These are phyloP conservation scores for Stomatorhinus ivindoensis DNA, from an alignment of 2,113 vertebrate genomes.

Conservation along the genomic window DNA sequence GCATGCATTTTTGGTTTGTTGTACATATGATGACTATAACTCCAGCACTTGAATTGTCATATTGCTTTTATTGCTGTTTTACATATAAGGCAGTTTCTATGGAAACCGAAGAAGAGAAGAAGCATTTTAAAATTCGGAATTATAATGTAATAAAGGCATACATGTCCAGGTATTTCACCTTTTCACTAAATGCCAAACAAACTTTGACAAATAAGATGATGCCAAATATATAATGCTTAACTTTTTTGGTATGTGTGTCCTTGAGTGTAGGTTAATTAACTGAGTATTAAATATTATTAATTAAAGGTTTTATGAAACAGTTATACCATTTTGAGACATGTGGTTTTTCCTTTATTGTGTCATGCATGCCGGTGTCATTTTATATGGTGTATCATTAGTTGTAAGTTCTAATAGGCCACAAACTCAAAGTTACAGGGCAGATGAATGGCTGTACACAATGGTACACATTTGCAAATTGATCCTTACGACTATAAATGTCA, in stretches of 20 bases:
- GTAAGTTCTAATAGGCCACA: neutral
- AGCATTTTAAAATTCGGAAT: neutral
- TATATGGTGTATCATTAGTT: neutral
- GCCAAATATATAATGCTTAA: neutral
- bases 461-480: constrained; percentile 1
- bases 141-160: neutral
- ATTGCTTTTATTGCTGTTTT: neutral
- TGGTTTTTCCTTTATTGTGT: neutral
- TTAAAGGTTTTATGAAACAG: neutral
- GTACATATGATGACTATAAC: neutral
- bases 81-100: neutral
- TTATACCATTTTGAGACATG: neutral
- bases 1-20: neutral
- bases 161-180: neutral
- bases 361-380: neutral
- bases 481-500: neutral
- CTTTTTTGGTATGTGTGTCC: neutral
- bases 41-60: neutral
- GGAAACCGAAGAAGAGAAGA: neutral
- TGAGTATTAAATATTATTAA: neutral
- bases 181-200: neutral
- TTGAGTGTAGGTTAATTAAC: neutral
- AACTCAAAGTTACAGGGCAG: neutral
- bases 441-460: neutral
- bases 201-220: neutral